These are phyloP conservation scores for Sinocyclocheilus maitianheensis DNA, from an alignment of 2,113 vertebrate genomes.

Conservation along the genomic window DNA sequence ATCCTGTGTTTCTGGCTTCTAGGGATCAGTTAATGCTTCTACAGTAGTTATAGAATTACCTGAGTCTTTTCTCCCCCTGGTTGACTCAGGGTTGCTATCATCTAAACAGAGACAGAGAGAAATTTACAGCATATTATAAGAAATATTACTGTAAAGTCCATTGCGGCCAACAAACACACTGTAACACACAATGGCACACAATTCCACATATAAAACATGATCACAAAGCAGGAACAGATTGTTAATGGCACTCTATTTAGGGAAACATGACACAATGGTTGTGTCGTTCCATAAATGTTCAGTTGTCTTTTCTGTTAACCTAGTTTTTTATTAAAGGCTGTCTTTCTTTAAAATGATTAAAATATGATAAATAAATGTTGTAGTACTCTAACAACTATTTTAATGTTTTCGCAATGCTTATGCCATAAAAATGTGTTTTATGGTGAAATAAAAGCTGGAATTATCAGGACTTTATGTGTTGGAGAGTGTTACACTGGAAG, in stretches of 20 bases:
- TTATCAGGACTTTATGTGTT: neutral
- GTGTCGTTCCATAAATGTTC: neutral
- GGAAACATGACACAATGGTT: neutral
- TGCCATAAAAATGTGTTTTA: neutral
- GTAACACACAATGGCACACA: slow-evolving; percentile 37
- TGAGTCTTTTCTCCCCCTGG: slow-evolving; percentile 93
- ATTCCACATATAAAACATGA: slow-evolving; percentile 51
- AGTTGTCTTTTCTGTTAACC: neutral
- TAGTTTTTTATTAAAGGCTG: neutral
- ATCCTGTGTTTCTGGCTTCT: slow-evolving; percentile 1
- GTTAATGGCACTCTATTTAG: neutral
- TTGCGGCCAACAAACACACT: slow-evolving; percentile 65
- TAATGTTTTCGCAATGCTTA: neutral
- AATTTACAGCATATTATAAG: slow-evolving; percentile 77
- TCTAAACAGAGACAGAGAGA: slow-evolving; percentile 90
- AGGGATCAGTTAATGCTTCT: neutral
- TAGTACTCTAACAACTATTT: neutral
- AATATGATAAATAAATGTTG: neutral
- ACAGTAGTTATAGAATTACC: slow-evolving; percentile 75
- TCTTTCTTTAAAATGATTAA: neutral
- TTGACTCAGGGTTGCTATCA: slow-evolving; percentile 84
- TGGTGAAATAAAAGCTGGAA: neutral
- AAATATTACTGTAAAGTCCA: slow-evolving; percentile 79
- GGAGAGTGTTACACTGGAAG: neutral
- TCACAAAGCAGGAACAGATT: slow-evolving; percentile 12